Evolutionary conservation across 2,888 invertebrate species (phyloP).

Genomic region (Odontocolon sp.): DNA sequence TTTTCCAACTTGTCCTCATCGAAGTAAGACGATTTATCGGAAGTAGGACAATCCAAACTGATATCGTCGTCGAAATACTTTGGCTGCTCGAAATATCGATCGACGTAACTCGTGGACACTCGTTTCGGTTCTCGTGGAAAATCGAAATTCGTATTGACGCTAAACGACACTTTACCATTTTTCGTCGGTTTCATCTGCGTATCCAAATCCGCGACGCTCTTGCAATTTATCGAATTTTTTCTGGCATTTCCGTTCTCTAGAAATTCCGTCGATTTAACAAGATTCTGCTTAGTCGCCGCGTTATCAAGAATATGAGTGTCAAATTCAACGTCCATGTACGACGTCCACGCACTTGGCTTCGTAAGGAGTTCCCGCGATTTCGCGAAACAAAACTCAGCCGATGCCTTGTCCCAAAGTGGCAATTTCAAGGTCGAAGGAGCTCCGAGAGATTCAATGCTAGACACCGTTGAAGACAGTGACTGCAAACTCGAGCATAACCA

Average conservation of each 20-base stretch:
- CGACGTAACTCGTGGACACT: slow-evolving; percentile 78
- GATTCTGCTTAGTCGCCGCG: slow-evolving; percentile 70
- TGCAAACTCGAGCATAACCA: slow-evolving; percentile 81
- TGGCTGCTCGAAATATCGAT: slow-evolving; percentile 78
- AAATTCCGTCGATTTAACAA: slow-evolving; percentile 76
- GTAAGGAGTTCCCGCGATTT: slow-evolving; percentile 87
- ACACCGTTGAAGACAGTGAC: slow-evolving; percentile 80
- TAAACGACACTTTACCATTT: slow-evolving; percentile 72
- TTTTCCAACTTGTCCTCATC: slow-evolving; percentile 67
- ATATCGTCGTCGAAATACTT: slow-evolving; percentile 75
- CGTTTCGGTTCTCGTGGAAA: slow-evolving; percentile 73
- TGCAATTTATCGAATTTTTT: slow-evolving; percentile 55
- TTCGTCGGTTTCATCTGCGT: slow-evolving; percentile 63
- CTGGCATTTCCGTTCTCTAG: slow-evolving; percentile 72
- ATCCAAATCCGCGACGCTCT: slow-evolving; percentile 66
- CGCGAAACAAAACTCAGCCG: slow-evolving; percentile 88
- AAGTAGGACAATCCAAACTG: slow-evolving; percentile 57
- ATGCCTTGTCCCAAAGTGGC: slow-evolving; percentile 88
- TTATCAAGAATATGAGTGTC: slow-evolving; percentile 74
- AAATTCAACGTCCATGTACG: slow-evolving; percentile 77
- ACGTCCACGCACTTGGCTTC: slow-evolving; percentile 82
- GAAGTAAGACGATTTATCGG: slow-evolving; percentile 64
- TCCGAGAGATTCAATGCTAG: slow-evolving; percentile 81
- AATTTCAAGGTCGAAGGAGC: slow-evolving; percentile 82
- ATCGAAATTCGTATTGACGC: slow-evolving; percentile 69